Base-by-base conservation (phyloP, 1,140 invertebrate genomes). In the Leptinotarsa texana region DNA sequence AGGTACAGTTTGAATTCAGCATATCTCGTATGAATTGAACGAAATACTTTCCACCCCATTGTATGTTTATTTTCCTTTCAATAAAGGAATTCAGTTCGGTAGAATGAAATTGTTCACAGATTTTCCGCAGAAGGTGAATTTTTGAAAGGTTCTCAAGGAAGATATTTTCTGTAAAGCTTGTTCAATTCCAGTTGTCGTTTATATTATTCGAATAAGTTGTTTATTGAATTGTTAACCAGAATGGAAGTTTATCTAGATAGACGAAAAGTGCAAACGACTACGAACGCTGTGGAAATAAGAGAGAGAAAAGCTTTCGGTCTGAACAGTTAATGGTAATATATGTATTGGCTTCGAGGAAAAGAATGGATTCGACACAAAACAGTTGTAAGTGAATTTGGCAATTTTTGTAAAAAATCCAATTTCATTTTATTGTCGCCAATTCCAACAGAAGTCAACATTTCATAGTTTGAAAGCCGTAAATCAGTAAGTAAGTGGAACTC, bases 401-500 rank as follows among this genome's bases (percentile, higher is more conserved):
- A 80, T 80, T 81, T 82, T 77, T 77, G 63, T 77, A 78, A 80
- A 83, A 83, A 82, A 83, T 80, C 75, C 82, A 82, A 83, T 84
- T 84, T 78, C 81, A 69, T 82, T 82, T 84, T 82, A 84, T 82
- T 79, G 81, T 80, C 78, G 75, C 75, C 74, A 75, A 79, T 80
- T 81, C 78, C 62, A 71, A 69, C 74, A 72, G 74, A 75, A 79
- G 69, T 82, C 82, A 83, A 82, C 81, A 81, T 83, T 82, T 83
- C 82, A 83, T 83, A 83, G 82, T 84, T 82, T 79, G 69, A 68
- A 78, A 73, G 77, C 75, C 73, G 80, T 83, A 84, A 83, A 84
- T 84, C 80, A 82, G 75, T 78, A 76, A 78, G 75, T 77, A 78
- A 77, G 78, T 77, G 75, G 74, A 70, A 70, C n/a, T 70, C 69